Evolutionary conservation across 2,888 invertebrate species (phyloP), one percentile per base, ranked within the genome.

Genomic region (Eudasyphora cyanicolor): DNA sequence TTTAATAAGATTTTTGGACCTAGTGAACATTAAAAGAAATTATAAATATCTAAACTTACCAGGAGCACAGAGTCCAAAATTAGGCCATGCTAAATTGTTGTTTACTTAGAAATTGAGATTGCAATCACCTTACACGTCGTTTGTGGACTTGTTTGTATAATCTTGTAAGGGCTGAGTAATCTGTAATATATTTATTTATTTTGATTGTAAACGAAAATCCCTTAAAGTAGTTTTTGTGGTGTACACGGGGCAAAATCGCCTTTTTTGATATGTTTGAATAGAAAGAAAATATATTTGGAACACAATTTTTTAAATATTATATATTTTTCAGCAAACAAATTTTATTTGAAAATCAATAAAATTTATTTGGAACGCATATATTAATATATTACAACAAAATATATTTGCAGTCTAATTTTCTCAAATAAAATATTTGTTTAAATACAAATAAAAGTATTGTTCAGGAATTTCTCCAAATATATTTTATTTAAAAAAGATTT

Each of bases 101-200:
- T 42, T 67, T 67, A 67, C 38, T 67, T 67, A 67, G 67, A 67
- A 57, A 38, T 42, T 67, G 5, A 42, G 42, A 24, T 67, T 14
- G 42, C 21, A 64, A 64, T 64, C 38, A 64, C 8, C 19, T 38
- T 64, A 14, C 38, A 67, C 21, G 42, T 42, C 42, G 5, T 45
- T 38, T 38, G 12, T 32, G 17, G 12, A 2, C 29, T 27, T 60
- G 29, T 29, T 1, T 29, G 27, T n/a, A 12, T 29, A 17, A 35
- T 32, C 29, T 12, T 29, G 14, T 60, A 29, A 27, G 29, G 54
- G 32, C 19, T n/a, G 62, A 17, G 17, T 32, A 21, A 21, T 54
- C 14, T 24, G 21, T 21, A 14, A 12, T 27, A 57, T 57, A 57
- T n/a, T 14, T 57, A 64, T 64, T 64, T 64, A 64, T 38, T 38